Conservation (phyloP, 2,888 invertebrate species). For the Callosobruchus maculatus region DNA sequence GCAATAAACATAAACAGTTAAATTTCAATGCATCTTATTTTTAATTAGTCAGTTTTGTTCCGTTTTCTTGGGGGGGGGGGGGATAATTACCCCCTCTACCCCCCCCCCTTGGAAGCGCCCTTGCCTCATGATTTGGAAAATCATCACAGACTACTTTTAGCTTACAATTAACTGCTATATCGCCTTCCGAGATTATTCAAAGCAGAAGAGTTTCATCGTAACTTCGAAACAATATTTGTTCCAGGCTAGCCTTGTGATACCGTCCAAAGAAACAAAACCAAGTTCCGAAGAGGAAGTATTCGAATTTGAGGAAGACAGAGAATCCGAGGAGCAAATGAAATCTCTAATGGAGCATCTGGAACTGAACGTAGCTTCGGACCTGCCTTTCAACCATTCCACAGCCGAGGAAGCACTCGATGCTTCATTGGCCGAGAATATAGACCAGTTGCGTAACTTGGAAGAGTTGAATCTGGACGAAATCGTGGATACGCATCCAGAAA, state of each 20-base stretch:
- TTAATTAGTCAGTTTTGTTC: too few species aligned
- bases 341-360: slow-evolving; percentile 45
- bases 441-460: slow-evolving; percentile 43
- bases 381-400: slow-evolving; percentile 49
- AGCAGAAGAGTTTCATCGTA: background rate
- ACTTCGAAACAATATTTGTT: background rate
- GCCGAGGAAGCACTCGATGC: slow-evolving; percentile 56
- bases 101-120: too few species aligned
- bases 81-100: too few species aligned
- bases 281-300: slow-evolving; percentile 56
- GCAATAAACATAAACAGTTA: too few species aligned
- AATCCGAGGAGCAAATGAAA: slow-evolving; percentile 42
- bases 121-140: too few species aligned
- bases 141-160: too few species aligned
- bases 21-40: too few species aligned
- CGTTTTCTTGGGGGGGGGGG: too few species aligned
- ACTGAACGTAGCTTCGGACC: slow-evolving; percentile 47
- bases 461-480: slow-evolving; percentile 51
- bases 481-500: slow-evolving; percentile 25
- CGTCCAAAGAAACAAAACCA: slow-evolving; percentile 3
- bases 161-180: too few species aligned
- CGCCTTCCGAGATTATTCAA: too few species aligned
- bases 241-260: background rate
- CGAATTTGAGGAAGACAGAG: slow-evolving; percentile 72
- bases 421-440: slow-evolving; percentile 39